These are phyloP conservation scores for Pyrgilauda ruficollis DNA, from an alignment of 2,113 vertebrate species.

Conservation along the genomic window DNA sequence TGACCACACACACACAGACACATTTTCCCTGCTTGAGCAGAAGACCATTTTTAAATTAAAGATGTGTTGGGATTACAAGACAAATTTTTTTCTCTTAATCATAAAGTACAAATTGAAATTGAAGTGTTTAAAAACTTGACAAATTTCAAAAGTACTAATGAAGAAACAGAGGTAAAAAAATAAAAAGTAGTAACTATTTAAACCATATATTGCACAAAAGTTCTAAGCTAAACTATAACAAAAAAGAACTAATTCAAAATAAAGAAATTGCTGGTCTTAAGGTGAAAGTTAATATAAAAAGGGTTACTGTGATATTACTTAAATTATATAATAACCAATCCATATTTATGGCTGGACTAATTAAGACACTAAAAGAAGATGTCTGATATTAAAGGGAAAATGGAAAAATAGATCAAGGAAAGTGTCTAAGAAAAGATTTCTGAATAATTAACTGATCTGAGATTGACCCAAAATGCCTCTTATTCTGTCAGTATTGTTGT, in stretches of 20 bases:
- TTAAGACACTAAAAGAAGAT: background rate
- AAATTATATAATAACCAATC: background rate
- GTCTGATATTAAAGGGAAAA: background rate
- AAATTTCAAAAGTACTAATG: background rate
- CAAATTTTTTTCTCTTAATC: background rate
- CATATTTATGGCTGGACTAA: background rate
- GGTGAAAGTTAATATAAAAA: background rate
- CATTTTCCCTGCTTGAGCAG: background rate
- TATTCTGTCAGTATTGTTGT: background rate
- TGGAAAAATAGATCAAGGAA: background rate
- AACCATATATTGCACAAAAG: background rate
- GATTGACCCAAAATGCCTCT: background rate
- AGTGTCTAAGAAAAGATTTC: background rate
- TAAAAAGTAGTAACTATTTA: background rate
- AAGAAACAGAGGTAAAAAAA: background rate
- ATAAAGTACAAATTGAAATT: background rate
- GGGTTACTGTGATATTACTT: background rate
- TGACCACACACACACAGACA: background rate
- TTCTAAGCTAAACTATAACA: background rate
- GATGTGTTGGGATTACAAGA: background rate
- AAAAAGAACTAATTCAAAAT: background rate
- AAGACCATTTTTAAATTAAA: background rate
- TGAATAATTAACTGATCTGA: background rate
- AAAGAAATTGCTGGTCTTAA: background rate
- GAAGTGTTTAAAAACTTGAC: background rate